Base-by-base conservation (phyloP, 2,113 vertebrate genomes). In the Archocentrus centrarchus region DNA sequence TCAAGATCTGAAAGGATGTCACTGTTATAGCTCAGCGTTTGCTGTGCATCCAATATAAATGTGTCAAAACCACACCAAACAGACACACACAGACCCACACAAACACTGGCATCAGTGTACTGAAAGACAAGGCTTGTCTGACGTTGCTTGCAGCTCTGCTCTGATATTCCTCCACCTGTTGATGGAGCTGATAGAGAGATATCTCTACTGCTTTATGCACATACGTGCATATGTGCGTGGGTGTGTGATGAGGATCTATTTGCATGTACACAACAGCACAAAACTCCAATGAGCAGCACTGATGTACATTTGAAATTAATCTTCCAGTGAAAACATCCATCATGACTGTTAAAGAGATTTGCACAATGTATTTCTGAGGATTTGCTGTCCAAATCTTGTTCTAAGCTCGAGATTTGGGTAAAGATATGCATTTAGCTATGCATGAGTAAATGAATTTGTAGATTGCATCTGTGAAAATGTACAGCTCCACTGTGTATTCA, bases 51-150 rank as follows among this genome's bases (percentile, higher is more conserved):
- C 47, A 80, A 57, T 77, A 62, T 77, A 59, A 68, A 66, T 59
- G 62, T 66, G 79, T 90, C 81, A 77, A 81, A 89, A 39, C 84
- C 68, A 77, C 18, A 58, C 9, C 10, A 18, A 64, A 62, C n/a
- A 7, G 63, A 75, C 27, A 50, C 24, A 47, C 41, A 14, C 18
- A 85, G 11, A 13, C 73, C 41, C 20, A 82, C 77, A 79, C 79
- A 78, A 32, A 79, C 50, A 53, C 22, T 15, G 24, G 75, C 59
- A 22, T 83, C 68, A 7, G 79, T 59, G 59, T 75, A 60, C 70
- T 88, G 77, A 91, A 91, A 90, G 88, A 83, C 64, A 14, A 14
- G 82, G 75, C 85, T 86, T 89, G 88, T 92, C 61, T 83, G 73
- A 60, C 5, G 13, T 81, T 53, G 6, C 55, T 73, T 7, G 30